These are phyloP conservation scores for Mormyrops attenuatus DNA, from an alignment of 2,797 vertebrate species.

Conservation along the genomic window DNA sequence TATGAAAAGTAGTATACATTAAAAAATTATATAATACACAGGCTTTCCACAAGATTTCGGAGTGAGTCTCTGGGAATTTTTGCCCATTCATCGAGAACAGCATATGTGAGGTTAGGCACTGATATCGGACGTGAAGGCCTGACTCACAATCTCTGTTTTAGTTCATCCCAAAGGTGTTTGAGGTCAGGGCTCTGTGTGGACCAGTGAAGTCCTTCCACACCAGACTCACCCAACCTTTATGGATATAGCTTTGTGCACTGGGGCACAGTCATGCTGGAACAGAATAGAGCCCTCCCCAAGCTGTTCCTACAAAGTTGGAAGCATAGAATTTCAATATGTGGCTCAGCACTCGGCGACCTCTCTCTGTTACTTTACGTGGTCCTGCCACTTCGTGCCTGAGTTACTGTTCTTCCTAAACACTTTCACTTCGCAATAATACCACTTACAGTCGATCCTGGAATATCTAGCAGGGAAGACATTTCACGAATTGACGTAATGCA, in stretches of 20 bases:
- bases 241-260: background rate
- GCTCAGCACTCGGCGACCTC: background rate
- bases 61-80: too few species aligned
- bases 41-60: background rate
- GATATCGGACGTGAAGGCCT: too few species aligned
- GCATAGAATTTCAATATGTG: background rate
- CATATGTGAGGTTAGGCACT: too few species aligned
- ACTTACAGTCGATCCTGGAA: background rate
- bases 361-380: background rate
- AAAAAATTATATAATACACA: background rate
- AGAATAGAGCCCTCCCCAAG: background rate
- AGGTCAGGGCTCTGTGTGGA: too few species aligned
- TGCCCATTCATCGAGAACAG: too few species aligned
- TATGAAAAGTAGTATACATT: background rate
- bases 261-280: background rate
- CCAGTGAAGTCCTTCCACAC: background rate
- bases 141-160: background rate
- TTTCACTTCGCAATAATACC: background rate
- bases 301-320: background rate
- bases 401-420: background rate
- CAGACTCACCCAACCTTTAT: background rate
- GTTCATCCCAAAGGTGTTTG: background rate
- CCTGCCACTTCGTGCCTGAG: background rate
- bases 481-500: background rate
- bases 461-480: background rate